Percentiles rank a stretch among this genome's conserved stretches.
Conservation (phyloP, 2,113 vertebrate species). For the Pachyramphus minor region DNA sequence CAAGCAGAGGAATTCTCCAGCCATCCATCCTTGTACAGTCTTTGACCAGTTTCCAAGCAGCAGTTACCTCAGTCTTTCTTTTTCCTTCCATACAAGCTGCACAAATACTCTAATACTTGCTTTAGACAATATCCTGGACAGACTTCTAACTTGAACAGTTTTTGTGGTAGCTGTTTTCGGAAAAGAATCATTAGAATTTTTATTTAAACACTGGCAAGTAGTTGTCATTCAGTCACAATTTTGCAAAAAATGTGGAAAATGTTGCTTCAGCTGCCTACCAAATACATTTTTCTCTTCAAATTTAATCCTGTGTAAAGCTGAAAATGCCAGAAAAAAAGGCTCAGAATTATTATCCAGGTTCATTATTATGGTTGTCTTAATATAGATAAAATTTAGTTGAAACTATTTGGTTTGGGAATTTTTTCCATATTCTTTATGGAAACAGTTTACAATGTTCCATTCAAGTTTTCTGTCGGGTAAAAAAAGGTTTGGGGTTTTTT, state of each 20-base stretch:
- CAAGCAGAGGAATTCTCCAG: not conserved
- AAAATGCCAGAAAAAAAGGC: not conserved
- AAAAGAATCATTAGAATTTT: not conserved
- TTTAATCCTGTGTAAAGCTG: not conserved
- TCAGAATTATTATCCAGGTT: not conserved
- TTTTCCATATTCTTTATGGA: not conserved
- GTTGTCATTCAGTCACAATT: not conserved
- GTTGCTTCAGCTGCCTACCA: not conserved
- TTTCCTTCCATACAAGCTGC: not conserved
- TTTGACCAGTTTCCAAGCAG: not conserved
- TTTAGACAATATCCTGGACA: not conserved
- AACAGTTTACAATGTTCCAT: not conserved
- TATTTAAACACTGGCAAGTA: not conserved
- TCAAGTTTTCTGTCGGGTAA: not conserved
- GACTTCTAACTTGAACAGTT: not conserved
- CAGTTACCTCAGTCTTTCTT: not conserved
- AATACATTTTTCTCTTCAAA: not conserved
- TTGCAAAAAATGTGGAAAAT: not conserved
- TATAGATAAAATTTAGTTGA: not conserved
- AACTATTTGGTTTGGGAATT: not conserved
- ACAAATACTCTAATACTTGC: not conserved
- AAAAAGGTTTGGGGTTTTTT: not conserved
- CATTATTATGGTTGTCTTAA: not conserved
- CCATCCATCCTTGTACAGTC: not conserved
- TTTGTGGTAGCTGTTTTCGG: not conserved